Evolutionary conservation across 2,888 invertebrate genomes (phyloP), one percentile per base, ranked within the genome.

Genomic region (Agrotis exclamationis): DNA sequence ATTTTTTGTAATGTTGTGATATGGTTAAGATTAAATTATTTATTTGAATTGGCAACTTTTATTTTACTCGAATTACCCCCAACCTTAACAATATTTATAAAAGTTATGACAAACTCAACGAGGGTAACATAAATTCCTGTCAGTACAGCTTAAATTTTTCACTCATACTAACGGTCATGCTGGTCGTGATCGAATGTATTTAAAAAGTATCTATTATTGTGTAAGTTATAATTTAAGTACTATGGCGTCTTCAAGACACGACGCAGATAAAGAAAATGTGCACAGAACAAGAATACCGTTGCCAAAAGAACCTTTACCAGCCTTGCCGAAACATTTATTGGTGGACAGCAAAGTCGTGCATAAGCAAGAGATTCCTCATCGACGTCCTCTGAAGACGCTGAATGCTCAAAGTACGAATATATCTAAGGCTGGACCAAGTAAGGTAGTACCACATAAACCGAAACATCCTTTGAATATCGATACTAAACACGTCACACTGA

Each of bases 11-110:
- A 86, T 86, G 87, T 91, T 94, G 93, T 95, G 94, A 94, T 94
- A 93, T 87, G 89, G 87, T 88, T 92, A 91, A 91, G 88, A 93
- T 87, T 91, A 94, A 93, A 93, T 90, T 92, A 94, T 93, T 94
- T 93, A 92, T 92, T 90, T 84, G 73, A 72, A 80, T 75, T 86
- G 81, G 76, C 72, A 63, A 77, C 28, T 60, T 75, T 77, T 58
- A 63, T 83, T 76, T 84, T 65, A 44, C 4, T 45, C 1, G 13
- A n/a, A 11, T 13, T 51, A 74, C 74, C 72, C 57, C 24, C 47
- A 48, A 7, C 1, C 51, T 44, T 28, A 53, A 7, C 1, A 14
- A 63, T 4, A 18, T 22, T 13, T 14, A 6, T 9, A 18, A 28
- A 39, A 56, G 3, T 7, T 14, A 53, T 33, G 45, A 50, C 1